A percentile compares a stretch with the other conserved stretches of the same genome.
These are phyloP conservation scores for Ephydatia muelleri DNA, from an alignment of 37 sponge, comb jelly and placozoan genomes.

Conservation along the genomic window DNA sequence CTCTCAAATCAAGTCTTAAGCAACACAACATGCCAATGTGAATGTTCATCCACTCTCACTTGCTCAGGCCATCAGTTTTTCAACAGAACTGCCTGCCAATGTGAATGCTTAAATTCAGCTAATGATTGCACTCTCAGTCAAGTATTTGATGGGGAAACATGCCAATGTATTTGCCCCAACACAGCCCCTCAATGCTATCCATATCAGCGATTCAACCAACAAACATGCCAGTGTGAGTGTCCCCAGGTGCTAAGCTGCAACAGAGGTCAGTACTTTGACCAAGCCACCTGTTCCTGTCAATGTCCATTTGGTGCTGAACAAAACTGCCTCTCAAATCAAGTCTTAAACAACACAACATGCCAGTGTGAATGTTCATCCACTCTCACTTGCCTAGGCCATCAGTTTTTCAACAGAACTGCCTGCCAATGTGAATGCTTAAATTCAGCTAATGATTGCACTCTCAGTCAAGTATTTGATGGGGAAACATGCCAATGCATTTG, in stretches of 20 bases:
- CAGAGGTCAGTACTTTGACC: conserved; percentile 19
- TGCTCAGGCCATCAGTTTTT: background rate
- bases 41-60: conserved; percentile 3
- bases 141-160: background rate
- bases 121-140: background rate
- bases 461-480: background rate
- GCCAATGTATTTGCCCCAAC: conserved; percentile 8
- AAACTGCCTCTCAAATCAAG: background rate
- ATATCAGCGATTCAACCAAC: too few relatives aligned
- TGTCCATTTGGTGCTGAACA: conserved; percentile 2
- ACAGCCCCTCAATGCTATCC: background rate
- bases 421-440: conserved; percentile 24
- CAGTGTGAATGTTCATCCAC: conserved; percentile 3
- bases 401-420: background rate
- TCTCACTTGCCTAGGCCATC: background rate
- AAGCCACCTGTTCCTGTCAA: conserved; percentile 29
- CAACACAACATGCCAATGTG: background rate
- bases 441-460: background rate
- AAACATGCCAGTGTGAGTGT: background rate
- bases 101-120: conserved; percentile 12
- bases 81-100: background rate
- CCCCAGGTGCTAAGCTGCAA: background rate
- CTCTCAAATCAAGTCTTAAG: background rate
- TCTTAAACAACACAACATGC: background rate
- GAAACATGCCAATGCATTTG: conserved; percentile 15